Percentiles rank a stretch among this genome's conserved stretches.
phyloP scores from a whole-genome alignment of 2,113 vertebrate species.

The Hemibates koningsi region DNA sequence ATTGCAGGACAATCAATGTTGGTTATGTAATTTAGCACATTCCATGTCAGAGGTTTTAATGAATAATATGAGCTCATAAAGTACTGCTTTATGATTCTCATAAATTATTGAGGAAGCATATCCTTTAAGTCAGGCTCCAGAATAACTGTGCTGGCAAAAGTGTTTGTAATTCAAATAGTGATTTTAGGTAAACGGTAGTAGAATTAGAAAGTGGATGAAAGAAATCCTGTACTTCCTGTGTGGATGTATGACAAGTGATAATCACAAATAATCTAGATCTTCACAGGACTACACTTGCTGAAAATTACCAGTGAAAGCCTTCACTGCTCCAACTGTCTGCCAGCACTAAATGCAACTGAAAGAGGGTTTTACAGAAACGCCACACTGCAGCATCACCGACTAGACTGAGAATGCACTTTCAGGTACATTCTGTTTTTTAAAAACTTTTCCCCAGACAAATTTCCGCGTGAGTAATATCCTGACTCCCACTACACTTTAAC shows the following conservation, averaged over 20 bases:
- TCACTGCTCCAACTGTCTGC: not conserved
- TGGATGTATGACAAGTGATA: not conserved
- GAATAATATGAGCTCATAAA: conserved; percentile 22
- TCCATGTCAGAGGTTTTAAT: conserved; percentile 27
- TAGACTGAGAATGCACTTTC: not conserved
- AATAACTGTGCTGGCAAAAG: not conserved
- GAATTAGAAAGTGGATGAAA: not conserved
- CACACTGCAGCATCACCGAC: not conserved
- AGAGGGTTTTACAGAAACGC: not conserved
- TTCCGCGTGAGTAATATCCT: not conserved
- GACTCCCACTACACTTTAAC: not conserved
- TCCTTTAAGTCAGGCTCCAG: not conserved
- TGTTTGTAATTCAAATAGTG: not conserved
- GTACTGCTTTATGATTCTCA: conserved; percentile 3
- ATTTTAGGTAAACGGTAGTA: not conserved
- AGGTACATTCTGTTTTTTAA: not conserved
- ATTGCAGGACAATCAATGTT: conserved; percentile 9
- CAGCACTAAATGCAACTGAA: not conserved
- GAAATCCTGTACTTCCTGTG: not conserved
- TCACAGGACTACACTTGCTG: not conserved
- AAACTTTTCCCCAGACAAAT: not conserved
- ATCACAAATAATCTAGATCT: not conserved
- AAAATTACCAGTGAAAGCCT: not conserved
- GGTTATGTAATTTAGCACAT: conserved; percentile 20
- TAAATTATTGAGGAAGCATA: conserved; percentile 14